phyloP scores from a whole-genome alignment of 2,888 invertebrate species.

The Eledone cirrhosa region DNA sequence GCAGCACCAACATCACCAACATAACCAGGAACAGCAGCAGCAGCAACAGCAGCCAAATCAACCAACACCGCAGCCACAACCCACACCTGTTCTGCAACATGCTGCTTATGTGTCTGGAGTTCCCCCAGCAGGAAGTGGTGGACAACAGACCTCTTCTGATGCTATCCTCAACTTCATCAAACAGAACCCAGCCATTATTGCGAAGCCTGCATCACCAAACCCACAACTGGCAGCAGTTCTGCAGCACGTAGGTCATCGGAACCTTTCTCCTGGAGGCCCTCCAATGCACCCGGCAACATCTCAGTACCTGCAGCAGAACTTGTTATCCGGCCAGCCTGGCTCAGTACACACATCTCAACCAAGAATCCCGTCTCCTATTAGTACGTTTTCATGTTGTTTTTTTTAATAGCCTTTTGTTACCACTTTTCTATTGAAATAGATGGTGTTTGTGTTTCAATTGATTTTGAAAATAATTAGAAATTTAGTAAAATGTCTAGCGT shows the following conservation, averaged over 20 bases:
- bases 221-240: constrained; percentile 41
- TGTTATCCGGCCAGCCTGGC: constrained; percentile 44
- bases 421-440: too few species aligned
- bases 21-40: constrained; percentile 78
- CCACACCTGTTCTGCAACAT: background rate
- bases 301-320: constrained; percentile 35
- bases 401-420: background rate
- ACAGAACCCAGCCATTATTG: constrained; percentile 61
- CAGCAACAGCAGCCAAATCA: constrained; percentile 75
- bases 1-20: constrained; percentile 72
- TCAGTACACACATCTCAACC: constrained; percentile 51
- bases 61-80: constrained; percentile 47
- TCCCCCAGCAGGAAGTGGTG: constrained; percentile 27
- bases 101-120: constrained; percentile 28
- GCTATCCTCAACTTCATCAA: constrained; percentile 59
- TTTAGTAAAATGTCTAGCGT: too few species aligned
- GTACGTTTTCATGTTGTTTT: constrained; percentile 46
- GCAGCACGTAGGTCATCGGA: constrained; percentile 33
- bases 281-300: constrained; percentile 39
- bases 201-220: constrained; percentile 61
- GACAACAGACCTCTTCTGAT: constrained; percentile 37
- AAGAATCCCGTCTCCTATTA: constrained; percentile 63
- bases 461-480: too few species aligned
- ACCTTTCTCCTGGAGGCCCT: constrained; percentile 28
- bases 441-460: too few species aligned